Base-by-base conservation (phyloP, 2,888 invertebrate species). In the Rhingia campestris region DNA sequence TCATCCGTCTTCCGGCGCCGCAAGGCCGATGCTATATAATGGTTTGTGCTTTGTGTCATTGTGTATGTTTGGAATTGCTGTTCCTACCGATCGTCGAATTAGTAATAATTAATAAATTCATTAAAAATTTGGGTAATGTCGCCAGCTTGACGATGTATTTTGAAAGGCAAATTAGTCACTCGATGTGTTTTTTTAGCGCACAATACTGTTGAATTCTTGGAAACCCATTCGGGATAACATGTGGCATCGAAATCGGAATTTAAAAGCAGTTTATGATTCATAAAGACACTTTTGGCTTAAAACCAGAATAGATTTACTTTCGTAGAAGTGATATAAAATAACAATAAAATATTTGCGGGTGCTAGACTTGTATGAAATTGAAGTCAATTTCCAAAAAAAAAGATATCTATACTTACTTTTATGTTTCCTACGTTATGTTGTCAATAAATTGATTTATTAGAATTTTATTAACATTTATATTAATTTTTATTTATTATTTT, bases 21-120 rank as follows among this genome's bases (percentile, higher is more conserved):
- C 88, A 58, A 87, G 89, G 43, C 88, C 91, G 58, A 90, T 91
- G 86, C 87, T 90, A 81, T 90, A 89, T 86, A 90, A 89, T 87
- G 89, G 89, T 88, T 87, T 77, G 86, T 84, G 35, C 58, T 37
- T 41, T 45, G 54, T 49, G 33, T 67, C 4, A 7, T 30, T 72
- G 51, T 73, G 53, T 53, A 5, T 47, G 9, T 47, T 22, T 61
- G 6, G n/a, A 6, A 54, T 37, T 69, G 45, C 45, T 54, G 47
- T 37, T 35, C 49, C 37, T 74, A 58, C 47, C 51, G 58, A 67
- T 75, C 47, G 61, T 7, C 35, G 33, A 69, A 70, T 67, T 69
- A 54, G 37, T 54, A 59, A 76, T 63, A 47, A 74, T 56, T 64
- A 64, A 75, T 41, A 66, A 76, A 76, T 61, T 69, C 47, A 39